Conservation (phyloP, 2,888 invertebrate genomes). For the Leptinotarsa juncta region DNA sequence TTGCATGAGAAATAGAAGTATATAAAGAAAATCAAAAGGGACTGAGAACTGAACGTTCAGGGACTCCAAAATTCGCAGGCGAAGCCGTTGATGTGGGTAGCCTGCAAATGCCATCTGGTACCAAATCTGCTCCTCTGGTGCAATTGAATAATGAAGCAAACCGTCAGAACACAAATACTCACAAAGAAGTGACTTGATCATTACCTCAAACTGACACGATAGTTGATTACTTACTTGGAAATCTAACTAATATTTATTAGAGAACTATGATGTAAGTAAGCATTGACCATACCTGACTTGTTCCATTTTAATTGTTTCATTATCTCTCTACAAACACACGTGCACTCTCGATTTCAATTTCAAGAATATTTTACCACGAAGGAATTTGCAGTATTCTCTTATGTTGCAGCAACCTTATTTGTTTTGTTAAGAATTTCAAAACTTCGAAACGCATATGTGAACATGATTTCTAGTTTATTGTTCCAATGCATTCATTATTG, state of each 20-base stretch:
- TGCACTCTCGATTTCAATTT: slow-evolving; percentile 1
- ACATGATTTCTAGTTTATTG: slow-evolving; percentile 1
- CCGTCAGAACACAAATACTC: too few species aligned
- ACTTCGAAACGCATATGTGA: slow-evolving; percentile 1
- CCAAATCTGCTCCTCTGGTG: too few species aligned
- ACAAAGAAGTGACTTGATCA: background rate
- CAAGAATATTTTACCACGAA: background rate
- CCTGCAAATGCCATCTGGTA: too few species aligned
- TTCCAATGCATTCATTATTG: background rate
- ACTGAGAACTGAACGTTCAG: too few species aligned
- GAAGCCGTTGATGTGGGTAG: too few species aligned
- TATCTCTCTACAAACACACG: background rate
- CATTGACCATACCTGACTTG: background rate
- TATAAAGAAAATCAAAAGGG: too few species aligned
- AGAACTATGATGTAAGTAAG: background rate
- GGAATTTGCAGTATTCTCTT: background rate
- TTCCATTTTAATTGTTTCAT: background rate
- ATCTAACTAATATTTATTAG: background rate
- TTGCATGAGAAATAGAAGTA: too few species aligned
- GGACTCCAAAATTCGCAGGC: too few species aligned
- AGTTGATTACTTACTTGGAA: background rate
- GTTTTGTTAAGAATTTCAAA: background rate
- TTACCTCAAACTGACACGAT: background rate
- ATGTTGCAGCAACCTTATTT: slow-evolving; percentile 11
- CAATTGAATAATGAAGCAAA: too few species aligned